Conservation (phyloP, 2,113 vertebrate species). For the Acrocephalus kingi region DNA sequence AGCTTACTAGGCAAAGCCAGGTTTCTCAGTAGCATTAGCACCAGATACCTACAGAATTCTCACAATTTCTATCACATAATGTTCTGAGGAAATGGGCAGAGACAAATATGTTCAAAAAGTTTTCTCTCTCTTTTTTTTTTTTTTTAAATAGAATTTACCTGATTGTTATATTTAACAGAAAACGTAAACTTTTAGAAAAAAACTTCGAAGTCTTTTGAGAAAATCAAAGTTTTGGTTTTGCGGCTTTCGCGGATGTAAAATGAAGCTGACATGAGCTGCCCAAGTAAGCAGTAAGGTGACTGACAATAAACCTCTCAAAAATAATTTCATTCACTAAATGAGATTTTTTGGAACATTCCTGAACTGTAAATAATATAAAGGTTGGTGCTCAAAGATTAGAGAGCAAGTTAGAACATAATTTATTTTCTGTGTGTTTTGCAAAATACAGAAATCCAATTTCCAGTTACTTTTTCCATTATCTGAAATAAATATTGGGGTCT, state of each 20-base stretch:
- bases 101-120: neutral
- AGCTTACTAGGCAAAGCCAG: neutral
- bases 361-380: constrained; percentile 53
- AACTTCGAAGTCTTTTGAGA: neutral
- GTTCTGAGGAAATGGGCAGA: neutral
- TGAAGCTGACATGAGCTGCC: neutral
- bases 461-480: constrained; percentile 61
- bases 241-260: neutral
- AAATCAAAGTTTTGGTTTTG: neutral
- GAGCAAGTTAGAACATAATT: constrained; percentile 36
- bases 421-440: constrained; percentile 53
- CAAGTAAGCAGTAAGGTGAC: neutral
- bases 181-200: neutral
- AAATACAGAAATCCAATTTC: constrained; percentile 61
- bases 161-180: neutral
- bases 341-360: constrained; percentile 30
- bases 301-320: constrained; percentile 35
- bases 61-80: neutral
- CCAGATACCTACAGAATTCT: neutral
- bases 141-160: neutral
- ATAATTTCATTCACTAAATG: constrained; percentile 44
- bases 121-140: neutral
- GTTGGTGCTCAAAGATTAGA: constrained; percentile 38
- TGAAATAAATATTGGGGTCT: constrained; percentile 47
- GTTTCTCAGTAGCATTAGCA: neutral